Base-by-base conservation (phyloP, 2,888 invertebrate species). In the Cosmopolites sordidus region DNA sequence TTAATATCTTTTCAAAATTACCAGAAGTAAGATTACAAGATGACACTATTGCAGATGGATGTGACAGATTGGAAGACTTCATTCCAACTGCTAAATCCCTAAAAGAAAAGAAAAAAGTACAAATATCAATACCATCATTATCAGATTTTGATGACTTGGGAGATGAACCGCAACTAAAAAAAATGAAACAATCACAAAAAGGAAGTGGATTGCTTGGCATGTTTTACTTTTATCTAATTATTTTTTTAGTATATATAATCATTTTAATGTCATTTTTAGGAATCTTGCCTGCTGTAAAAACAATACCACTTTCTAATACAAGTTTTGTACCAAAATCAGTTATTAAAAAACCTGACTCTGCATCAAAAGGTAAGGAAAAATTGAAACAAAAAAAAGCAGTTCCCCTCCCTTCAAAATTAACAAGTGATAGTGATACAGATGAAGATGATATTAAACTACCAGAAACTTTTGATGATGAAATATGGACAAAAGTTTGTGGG, bases 401-500 rank as follows among this genome's bases (percentile, higher is more conserved):
- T 48, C 45, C 18, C 14, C 39, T 2, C 4, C 22, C 14, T 9
- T 6, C 3, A 33, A 33, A 33, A 12, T 9, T 9, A 33, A 11
- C n/a, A 6, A 48, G 43, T 37, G 61, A 59, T 38, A 66, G 64
- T 59, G 67, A 66, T 52, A 58, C 52, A 11, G 69, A 68, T 49
- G 67, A 67, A 40, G 67, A 68, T 51, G 68, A 68, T 43, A 52
- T 66, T 8, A 65, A 66, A 39, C 74, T 79, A 58, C 69, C 71
- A 18, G 71, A 72, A 49, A 68, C 66, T 0, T 74, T 75, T 52
- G 72, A 73, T 61, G 72, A 76, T 16, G 71, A 75, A 47, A 70
- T 74, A 54, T 72, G 79, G 63, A 74, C 78, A 2, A 73, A 76
- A 62, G 73, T 79, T 0, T 79, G 76, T 63, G 73, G 70, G 14